Evolutionary conservation across 92 coral and sea anemone species (phyloP).

Genomic region (Epizoanthus rinbou): DNA sequence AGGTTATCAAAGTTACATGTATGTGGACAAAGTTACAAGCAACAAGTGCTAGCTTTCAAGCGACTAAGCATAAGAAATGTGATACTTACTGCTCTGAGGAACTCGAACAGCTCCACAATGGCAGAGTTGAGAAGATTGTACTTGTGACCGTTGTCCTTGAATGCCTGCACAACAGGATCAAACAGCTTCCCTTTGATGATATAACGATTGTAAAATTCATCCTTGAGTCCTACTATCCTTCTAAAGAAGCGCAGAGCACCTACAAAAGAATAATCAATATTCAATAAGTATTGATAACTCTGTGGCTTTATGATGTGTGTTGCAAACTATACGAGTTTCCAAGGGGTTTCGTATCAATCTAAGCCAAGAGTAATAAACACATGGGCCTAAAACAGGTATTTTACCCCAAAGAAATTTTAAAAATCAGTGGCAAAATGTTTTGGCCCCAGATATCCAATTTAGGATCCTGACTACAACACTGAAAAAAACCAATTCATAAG

Average conservation of each 20-base stretch:
- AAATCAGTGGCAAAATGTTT: no score
- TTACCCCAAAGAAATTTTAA: not conserved
- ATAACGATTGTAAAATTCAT: slow-evolving; percentile 98
- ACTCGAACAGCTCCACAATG: slow-evolving; percentile 96
- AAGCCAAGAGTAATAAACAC: not conserved
- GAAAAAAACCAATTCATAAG: no score
- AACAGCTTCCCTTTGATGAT: slow-evolving; percentile 94
- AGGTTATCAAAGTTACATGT: not conserved
- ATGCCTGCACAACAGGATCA: slow-evolving; percentile 85
- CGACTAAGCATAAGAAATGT: not conserved
- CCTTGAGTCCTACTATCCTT: slow-evolving; percentile 94
- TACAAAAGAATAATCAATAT: slow-evolving; percentile 16
- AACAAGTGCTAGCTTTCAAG: not conserved
- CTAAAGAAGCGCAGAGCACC: slow-evolving; percentile 96
- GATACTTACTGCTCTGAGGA: slow-evolving; percentile 87
- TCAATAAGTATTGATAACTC: not conserved
- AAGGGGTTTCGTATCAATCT: not conserved
- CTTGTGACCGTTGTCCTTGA: slow-evolving; percentile 89
- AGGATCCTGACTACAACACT: no score
- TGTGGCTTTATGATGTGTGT: not conserved
- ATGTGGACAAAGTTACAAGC: not conserved
- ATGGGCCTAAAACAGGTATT: not conserved
- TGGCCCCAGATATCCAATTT: no score
- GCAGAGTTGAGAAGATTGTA: slow-evolving; percentile 97
- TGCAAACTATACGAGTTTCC: no score